A percentile compares a stretch with the other conserved stretches of the same genome.
These are phyloP conservation scores for Indicator maculatus DNA, from an alignment of 2,113 vertebrate genomes.

Conservation along the genomic window DNA sequence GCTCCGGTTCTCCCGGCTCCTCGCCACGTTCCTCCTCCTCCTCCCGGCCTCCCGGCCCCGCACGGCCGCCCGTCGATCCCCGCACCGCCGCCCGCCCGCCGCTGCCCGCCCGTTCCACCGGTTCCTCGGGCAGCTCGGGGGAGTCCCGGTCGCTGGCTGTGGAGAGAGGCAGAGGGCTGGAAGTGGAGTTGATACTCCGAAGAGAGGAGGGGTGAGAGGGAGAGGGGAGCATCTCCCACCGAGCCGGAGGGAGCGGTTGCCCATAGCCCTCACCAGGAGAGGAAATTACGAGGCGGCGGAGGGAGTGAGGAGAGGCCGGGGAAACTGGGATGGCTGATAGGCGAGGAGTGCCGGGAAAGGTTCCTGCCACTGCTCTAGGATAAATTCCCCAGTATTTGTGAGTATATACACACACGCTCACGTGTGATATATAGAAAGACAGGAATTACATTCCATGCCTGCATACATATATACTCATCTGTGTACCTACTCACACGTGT, in stretches of 20 bases:
- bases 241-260: background rate
- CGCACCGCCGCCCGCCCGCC: conserved; percentile 53
- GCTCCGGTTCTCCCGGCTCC: conserved; percentile 54
- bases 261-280: background rate
- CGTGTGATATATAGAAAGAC: rapidly evolving
- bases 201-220: no score
- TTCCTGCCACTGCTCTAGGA: background rate
- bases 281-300: background rate
- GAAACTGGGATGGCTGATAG: background rate
- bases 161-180: conserved; percentile 28
- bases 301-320: background rate
- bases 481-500: rapidly evolving
- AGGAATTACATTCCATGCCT: background rate
- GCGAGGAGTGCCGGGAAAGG: background rate
- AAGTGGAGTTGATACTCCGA: background rate
- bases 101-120: conserved; percentile 62
- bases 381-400: rapidly evolving
- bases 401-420: rapidly evolving
- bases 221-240: no score
- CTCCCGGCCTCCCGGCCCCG: background rate
- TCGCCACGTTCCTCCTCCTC: conserved; percentile 52
- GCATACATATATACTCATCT: no score
- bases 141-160: conserved; percentile 85
- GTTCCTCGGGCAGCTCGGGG: conserved; percentile 80
- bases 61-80: background rate